Conservation (phyloP, 2,113 vertebrate species). For the Myrmecobius fasciatus region DNA sequence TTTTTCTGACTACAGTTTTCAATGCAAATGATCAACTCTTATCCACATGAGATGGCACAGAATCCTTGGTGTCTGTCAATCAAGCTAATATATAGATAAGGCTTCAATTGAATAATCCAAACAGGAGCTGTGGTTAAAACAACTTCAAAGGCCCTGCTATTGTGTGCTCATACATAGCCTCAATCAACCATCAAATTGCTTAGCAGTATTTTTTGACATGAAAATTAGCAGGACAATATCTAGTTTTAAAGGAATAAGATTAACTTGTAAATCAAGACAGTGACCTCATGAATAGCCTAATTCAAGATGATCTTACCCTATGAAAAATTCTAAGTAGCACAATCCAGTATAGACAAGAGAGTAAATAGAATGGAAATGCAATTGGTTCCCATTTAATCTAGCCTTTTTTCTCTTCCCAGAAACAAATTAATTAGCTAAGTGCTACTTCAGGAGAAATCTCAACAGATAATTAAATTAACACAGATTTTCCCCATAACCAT, state of each 20-base stretch:
- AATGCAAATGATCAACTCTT: not conserved
- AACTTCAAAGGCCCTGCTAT: not conserved
- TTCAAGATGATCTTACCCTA: slow-evolving; percentile 25
- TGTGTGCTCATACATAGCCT: not conserved
- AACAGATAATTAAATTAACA: slow-evolving; percentile 63
- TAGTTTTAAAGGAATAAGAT: not conserved
- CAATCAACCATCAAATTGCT: not conserved
- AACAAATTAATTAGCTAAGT: slow-evolving; percentile 34
- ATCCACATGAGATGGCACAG: not conserved
- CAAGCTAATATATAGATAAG: not conserved
- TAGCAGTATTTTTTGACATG: not conserved
- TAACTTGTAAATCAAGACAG: not conserved
- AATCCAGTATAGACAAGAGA: slow-evolving; percentile 7
- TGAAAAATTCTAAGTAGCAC: slow-evolving; percentile 41
- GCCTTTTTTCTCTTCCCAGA: slow-evolving; percentile 4
- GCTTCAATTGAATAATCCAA: not conserved
- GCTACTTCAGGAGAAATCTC: slow-evolving; percentile 42
- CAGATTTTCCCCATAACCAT: slow-evolving; percentile 60
- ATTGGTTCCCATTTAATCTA: slow-evolving; percentile 46
- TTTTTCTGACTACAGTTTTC: not conserved
- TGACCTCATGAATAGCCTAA: slow-evolving; percentile 14
- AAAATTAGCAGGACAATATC: not conserved
- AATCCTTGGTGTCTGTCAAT: not conserved
- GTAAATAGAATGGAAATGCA: slow-evolving; percentile 46
- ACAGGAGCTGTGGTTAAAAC: not conserved